Evolutionary conservation across 53 echinoderm and acorn worm species (phyloP).

Genomic region (Zoroaster sp.): DNA sequence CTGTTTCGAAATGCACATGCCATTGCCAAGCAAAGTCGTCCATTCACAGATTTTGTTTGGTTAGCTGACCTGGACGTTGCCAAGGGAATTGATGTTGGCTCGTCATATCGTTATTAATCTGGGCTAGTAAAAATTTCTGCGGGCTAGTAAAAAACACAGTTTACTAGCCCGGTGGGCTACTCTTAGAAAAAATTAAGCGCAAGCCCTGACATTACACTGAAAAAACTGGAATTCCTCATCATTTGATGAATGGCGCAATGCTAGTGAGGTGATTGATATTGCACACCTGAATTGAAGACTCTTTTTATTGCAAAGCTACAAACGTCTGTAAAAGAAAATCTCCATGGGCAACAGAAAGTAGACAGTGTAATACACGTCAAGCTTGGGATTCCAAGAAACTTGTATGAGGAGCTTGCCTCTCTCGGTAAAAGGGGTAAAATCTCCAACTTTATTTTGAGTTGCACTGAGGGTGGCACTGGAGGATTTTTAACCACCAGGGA

Average conservation of each 20-base stretch:
- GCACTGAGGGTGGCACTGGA: conserved; percentile 40
- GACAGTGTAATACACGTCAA: conserved; percentile 11
- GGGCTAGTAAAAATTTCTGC: too few species aligned
- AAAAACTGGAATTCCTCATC: not conserved
- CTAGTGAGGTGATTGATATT: not conserved
- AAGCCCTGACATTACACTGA: not conserved
- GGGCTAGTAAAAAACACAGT: too few species aligned
- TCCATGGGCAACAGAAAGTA: conserved; percentile 39
- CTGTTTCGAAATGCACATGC: too few species aligned
- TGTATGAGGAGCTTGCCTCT: conserved; percentile 3
- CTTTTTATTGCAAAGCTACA: not conserved
- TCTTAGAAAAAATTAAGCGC: too few species aligned
- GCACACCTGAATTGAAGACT: not conserved
- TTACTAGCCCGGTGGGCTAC: too few species aligned
- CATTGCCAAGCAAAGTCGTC: conserved; percentile 15
- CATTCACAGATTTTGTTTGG: conserved; percentile 25
- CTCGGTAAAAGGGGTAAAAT: not conserved
- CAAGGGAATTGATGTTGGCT: not conserved
- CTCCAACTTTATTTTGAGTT: not conserved
- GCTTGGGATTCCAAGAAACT: not conserved
- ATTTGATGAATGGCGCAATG: not conserved
- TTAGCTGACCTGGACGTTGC: not conserved
- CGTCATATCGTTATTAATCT: too few species aligned
- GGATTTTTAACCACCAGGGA: conserved; percentile 48
- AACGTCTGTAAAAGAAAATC: not conserved